Base-by-base conservation (phyloP, 2,888 invertebrate species). In the Erebia epiphron region DNA sequence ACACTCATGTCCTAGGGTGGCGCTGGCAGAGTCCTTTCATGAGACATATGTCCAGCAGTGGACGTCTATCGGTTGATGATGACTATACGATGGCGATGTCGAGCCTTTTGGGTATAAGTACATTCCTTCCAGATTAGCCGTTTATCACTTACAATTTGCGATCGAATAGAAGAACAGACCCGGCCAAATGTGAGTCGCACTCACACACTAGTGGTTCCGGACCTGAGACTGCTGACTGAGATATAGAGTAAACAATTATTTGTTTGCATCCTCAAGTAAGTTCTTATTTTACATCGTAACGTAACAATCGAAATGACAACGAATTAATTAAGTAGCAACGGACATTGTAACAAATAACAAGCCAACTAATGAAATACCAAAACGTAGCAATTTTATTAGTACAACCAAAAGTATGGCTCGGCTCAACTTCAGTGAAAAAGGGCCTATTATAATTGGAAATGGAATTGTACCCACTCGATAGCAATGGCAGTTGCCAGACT, bases 401-500 rank as follows among this genome's bases (percentile, higher is more conserved):
- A 70, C 54, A 70, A 52, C 43, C 21, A 63, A 58, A 72, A 72
- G 57, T 70, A 57, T 64, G 64, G 46, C 52, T n/a, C 56, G 14
- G 41, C 14, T 66, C 56, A 64, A 60, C 62, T 66, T 66, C 65
- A 66, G 61, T 71, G 56, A 71, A 73, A 71, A 67, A 62, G 49
- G 54, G 54, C 69, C 69, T 73, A 21, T 21, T 21, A 21, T 21
- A 64, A 73, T 73, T 71, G 71, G 69, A 67, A 73, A 73, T 71
- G 54, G 64, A 71, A 69, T 67, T 60, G 69, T 73, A 64, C 69
- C 69, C 67, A 67, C 67, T 67, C 52, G 62, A 73, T 65, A 66
- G 65, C 69, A 65, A 67, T 69, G 69, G 63, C 71, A 60, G 71
- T 41, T 57, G 69, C 60, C 68, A 73, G 73, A 73, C 73, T 63